Base-by-base conservation (phyloP, 2,797 vertebrate genomes). In the Melanotaenia boesemani region DNA sequence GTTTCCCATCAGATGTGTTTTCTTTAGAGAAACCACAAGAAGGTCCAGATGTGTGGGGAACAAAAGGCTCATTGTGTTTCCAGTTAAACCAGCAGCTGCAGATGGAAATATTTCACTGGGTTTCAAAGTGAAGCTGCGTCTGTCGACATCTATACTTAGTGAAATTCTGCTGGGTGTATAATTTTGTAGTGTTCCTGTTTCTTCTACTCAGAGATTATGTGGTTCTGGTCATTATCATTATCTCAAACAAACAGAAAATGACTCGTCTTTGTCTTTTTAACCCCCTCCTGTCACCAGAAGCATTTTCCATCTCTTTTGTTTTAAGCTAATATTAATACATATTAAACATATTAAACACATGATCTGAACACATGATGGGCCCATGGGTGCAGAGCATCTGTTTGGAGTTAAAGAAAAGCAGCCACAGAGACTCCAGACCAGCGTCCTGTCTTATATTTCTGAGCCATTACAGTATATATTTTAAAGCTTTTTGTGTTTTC, bases 1-100 rank as follows among this genome's bases (percentile, higher is more conserved):
- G 57, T 81, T 86, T 84, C 63, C 70, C 79, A 80, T 82, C 77
- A 85, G 41, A 34, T 57, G 34, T 70, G 74, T 79, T 66, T 67
- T 79, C 65, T 76, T 67, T 10, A 64, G 50, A 65, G 63, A 75
- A 85, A 68, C 76, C 72, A 59, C 1, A 32, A 74, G 61, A 70
- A 76, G 67, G 73, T 91, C 86, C 93, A 94, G 91, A 93, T 94
- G 92, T 91, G 77, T 44, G 7, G 52, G 46, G 65, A 80, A 88
- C 63, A 72, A 79, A 74, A 57, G 68, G 50, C n/a, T 13, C 46
- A 26, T 15, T 79, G 70, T 78, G 72, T 59, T 62, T 28, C 63
- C 20, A 34, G 28, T 28, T 1, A 4, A 18, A 26, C 5, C 30
- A 56, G 26, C 18, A 10, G 22, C 26, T 39, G 54, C 3, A n/a